Evolutionary conservation across 2,113 vertebrate genomes (phyloP).

Genomic region (Galbula dea): DNA sequence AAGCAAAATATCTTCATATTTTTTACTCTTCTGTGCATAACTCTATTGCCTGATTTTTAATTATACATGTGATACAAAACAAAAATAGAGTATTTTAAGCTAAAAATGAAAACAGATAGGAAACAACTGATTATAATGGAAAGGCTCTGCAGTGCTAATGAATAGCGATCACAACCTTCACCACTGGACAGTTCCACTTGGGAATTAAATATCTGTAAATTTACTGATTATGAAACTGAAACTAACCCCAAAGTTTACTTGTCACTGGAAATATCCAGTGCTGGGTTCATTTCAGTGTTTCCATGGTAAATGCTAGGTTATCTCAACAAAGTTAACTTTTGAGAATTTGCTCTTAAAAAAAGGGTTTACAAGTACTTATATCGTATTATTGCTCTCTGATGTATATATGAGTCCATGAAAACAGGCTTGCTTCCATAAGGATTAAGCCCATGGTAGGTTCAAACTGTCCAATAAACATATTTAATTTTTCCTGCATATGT

Average conservation of each 20-base stretch:
- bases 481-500: background rate
- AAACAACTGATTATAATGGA: background rate
- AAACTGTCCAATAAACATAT: background rate
- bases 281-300: background rate
- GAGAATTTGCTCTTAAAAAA: background rate
- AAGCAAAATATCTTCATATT: background rate
- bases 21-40: background rate
- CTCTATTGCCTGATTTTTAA: background rate
- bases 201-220: background rate
- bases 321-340: background rate
- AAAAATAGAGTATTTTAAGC: background rate
- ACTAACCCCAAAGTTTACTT: background rate
- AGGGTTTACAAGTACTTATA: background rate
- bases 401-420: background rate
- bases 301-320: background rate
- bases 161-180: background rate
- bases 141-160: background rate
- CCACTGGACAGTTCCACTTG: background rate
- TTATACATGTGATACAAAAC: background rate
- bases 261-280: background rate
- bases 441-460: background rate
- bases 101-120: background rate
- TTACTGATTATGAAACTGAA: background rate
- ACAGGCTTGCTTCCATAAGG: background rate
- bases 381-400: background rate